A percentile compares a stretch with the other conserved stretches of the same genome.
Evolutionary conservation across 2,888 invertebrate species (phyloP).

Genomic region (Pseudolycoriella hygida): DNA sequence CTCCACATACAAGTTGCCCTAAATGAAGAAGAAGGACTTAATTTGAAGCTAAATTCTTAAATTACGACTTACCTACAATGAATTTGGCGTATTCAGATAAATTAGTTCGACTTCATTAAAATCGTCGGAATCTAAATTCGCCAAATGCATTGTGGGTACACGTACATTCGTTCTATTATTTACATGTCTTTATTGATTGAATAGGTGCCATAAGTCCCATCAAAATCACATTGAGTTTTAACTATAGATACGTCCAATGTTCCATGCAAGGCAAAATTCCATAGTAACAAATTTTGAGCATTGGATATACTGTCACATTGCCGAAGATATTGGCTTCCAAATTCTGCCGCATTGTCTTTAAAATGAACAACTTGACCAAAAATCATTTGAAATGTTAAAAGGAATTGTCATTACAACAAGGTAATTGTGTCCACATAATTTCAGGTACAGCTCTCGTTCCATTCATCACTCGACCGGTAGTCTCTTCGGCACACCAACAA

Average conservation of each 20-base stretch:
- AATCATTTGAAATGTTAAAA: not conserved
- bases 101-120: no score
- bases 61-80: no score
- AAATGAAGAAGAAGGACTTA: constrained; percentile 14
- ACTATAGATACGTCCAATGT: constrained; percentile 35
- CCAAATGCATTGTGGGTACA: no score
- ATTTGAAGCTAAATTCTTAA: constrained; percentile 2
- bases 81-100: no score
- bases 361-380: constrained; percentile 2
- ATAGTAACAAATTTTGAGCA: constrained; percentile 32
- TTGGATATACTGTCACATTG: constrained; percentile 46
- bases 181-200: constrained; percentile 37
- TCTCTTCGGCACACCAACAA: constrained; percentile 49
- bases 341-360: constrained; percentile 28
- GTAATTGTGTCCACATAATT: constrained; percentile 36
- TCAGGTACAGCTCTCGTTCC: constrained; percentile 36
- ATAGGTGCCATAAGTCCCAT: constrained; percentile 43
- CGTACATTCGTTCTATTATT: constrained; percentile 18
- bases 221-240: constrained; percentile 39
- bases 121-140: no score
- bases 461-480: constrained; percentile 37
- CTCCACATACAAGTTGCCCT: constrained; percentile 44
- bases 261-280: constrained; percentile 40
- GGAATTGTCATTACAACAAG: constrained; percentile 41
- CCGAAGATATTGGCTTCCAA: constrained; percentile 41